Percentiles rank a stretch among this genome's conserved stretches.
Evolutionary conservation across 2,113 vertebrate genomes (phyloP).

Genomic region (Amblyornis subalaris): DNA sequence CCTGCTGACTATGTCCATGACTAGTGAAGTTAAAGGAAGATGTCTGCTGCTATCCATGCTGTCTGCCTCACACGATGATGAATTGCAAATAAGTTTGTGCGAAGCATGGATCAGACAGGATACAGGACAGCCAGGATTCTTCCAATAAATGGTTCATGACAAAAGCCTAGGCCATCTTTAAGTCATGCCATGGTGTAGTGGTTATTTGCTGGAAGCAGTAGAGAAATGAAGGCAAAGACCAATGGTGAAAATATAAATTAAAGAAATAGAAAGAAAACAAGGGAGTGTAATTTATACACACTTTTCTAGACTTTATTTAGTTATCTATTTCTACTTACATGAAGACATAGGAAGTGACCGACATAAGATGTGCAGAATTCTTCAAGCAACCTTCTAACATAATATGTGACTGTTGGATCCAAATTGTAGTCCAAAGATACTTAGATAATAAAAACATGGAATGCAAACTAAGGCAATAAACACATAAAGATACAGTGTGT

Average conservation of each 20-base stretch:
- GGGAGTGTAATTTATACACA: not conserved
- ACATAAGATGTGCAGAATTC: conserved; percentile 30
- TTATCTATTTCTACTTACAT: conserved; percentile 3
- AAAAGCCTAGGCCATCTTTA: not conserved
- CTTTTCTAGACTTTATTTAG: not conserved
- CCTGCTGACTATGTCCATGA: accelerated
- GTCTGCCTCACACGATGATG: accelerated
- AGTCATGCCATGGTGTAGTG: not conserved
- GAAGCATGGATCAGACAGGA: not conserved
- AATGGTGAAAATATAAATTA: not conserved
- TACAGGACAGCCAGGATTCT: not conserved
- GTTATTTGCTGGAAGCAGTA: not conserved
- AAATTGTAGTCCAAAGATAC: conserved; percentile 41
- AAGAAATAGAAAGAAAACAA: not conserved
- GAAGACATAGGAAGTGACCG: conserved; percentile 33
- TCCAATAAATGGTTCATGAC: not conserved
- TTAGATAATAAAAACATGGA: conserved; percentile 68
- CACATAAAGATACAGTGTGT: conserved; percentile 54
- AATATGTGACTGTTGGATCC: not conserved
- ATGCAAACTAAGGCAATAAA: conserved; percentile 68
- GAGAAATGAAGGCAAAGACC: not conserved
- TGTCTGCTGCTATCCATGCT: accelerated
- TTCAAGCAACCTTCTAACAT: not conserved
- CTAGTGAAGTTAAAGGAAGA: not conserved
- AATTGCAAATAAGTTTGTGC: not conserved